Evolutionary conservation across 1,140 invertebrate genomes (phyloP).

Genomic region (Eriocheir sinensis): DNA sequence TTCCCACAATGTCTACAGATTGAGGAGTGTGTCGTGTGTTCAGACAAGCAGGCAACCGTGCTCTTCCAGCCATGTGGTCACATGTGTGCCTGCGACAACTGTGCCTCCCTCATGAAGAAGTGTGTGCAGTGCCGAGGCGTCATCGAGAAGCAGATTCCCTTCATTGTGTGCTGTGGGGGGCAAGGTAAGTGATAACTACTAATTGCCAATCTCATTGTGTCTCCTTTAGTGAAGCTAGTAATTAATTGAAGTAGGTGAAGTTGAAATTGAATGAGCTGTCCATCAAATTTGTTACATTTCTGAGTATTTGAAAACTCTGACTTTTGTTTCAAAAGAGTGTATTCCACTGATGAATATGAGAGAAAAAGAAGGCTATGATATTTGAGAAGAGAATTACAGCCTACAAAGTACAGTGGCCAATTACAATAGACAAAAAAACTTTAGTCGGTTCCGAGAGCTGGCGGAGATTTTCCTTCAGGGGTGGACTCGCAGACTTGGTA

Average conservation of each 20-base stretch:
- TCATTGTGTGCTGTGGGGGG: slow-evolving; percentile 80
- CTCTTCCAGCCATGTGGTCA: slow-evolving; percentile 97
- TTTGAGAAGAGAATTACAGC: no score
- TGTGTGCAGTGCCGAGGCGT: slow-evolving; percentile 96
- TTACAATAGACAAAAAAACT: no score
- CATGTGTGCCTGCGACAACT: slow-evolving; percentile 96
- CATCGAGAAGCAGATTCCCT: slow-evolving; percentile 85
- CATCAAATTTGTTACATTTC: neutral
- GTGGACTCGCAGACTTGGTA: no score
- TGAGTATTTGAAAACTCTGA: neutral
- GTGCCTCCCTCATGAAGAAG: slow-evolving; percentile 97
- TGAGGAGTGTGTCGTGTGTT: slow-evolving; percentile 97
- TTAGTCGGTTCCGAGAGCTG: no score
- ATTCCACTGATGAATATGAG: neutral
- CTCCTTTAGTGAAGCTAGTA: no score
- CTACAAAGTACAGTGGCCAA: no score
- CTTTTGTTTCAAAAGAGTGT: neutral
- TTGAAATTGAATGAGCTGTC: neutral
- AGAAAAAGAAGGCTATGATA: no score
- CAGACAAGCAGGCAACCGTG: slow-evolving; percentile 94
- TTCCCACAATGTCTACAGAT: slow-evolving; percentile 85
- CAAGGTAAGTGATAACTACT: slow-evolving; percentile 71
- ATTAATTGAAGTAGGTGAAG: no score
- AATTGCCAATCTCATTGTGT: neutral
- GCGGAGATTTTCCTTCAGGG: no score